phyloP scores from a whole-genome alignment of 1,140 invertebrate species.

The Euura lappo region DNA sequence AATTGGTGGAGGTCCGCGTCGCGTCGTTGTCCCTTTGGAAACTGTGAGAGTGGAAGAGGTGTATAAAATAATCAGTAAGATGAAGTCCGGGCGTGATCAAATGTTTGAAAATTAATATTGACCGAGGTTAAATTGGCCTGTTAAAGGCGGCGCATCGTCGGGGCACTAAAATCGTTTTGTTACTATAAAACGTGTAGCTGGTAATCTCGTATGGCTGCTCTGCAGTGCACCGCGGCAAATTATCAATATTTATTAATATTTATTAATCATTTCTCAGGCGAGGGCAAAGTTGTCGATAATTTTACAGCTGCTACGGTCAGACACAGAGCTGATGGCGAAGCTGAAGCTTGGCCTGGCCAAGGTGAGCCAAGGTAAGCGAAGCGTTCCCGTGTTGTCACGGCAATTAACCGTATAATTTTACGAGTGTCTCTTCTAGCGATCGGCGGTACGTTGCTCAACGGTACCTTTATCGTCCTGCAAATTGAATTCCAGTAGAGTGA shows the following conservation, averaged over 20 bases:
- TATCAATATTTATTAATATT: conserved; percentile 6
- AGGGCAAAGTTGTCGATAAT: conserved; percentile 1
- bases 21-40: not conserved
- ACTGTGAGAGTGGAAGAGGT: not conserved
- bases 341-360: not conserved
- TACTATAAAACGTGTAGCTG: not conserved
- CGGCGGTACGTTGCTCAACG: conserved; percentile 10
- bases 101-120: not conserved
- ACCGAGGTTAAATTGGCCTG: too few species aligned
- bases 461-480: conserved; percentile 22
- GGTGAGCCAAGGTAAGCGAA: conserved; percentile 3
- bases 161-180: too few species aligned
- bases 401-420: conserved; percentile 17
- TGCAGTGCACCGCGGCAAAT: not conserved
- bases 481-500: conserved; percentile 32
- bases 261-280: not conserved
- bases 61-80: too few species aligned
- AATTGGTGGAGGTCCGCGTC: not conserved
- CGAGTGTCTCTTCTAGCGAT: conserved; percentile 14
- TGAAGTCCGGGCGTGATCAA: not conserved
- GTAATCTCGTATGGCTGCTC: not conserved
- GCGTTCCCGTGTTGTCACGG: conserved; percentile 9
- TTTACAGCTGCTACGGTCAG: not conserved
- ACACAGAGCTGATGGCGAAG: not conserved
- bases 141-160: too few species aligned